phyloP scores from a whole-genome alignment of 2,888 invertebrate genomes.

The Lithophane semibrunnea region DNA sequence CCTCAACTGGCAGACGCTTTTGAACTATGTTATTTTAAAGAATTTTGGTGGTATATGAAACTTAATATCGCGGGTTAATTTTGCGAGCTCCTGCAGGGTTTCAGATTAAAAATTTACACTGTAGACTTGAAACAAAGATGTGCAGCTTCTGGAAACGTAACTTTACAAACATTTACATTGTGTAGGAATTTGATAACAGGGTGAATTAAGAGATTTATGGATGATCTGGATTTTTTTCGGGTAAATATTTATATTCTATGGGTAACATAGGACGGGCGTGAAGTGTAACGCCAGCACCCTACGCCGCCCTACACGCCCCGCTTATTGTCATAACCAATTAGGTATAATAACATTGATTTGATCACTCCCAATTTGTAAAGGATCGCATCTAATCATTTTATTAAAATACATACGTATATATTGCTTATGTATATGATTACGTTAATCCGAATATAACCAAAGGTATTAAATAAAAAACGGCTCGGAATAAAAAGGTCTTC shows the following conservation, averaged over 20 bases:
- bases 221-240: background rate
- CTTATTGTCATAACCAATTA: slow-evolving; percentile 20
- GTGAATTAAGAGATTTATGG: background rate
- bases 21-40: slow-evolving; percentile 55
- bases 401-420: background rate
- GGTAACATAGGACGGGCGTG: background rate
- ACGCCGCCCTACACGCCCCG: background rate
- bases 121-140: slow-evolving; percentile 61
- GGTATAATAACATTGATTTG: slow-evolving; percentile 9
- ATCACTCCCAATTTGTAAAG: background rate
- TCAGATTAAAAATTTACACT: slow-evolving; percentile 69
- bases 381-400: background rate
- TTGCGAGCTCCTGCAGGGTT: slow-evolving; percentile 69
- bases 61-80: slow-evolving; percentile 72
- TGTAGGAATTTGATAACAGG: background rate
- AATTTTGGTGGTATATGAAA: slow-evolving; percentile 58
- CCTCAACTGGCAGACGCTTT: slow-evolving; percentile 48
- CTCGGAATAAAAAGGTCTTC: slow-evolving; percentile 38
- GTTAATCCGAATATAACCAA: background rate
- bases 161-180: background rate
- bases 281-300: background rate
- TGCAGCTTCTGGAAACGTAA: slow-evolving; percentile 53
- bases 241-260: background rate
- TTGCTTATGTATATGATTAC: background rate
- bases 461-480: slow-evolving; percentile 15